These are phyloP conservation scores for Salminus brasiliensis DNA, from an alignment of 2,113 vertebrate species.

Conservation along the genomic window DNA sequence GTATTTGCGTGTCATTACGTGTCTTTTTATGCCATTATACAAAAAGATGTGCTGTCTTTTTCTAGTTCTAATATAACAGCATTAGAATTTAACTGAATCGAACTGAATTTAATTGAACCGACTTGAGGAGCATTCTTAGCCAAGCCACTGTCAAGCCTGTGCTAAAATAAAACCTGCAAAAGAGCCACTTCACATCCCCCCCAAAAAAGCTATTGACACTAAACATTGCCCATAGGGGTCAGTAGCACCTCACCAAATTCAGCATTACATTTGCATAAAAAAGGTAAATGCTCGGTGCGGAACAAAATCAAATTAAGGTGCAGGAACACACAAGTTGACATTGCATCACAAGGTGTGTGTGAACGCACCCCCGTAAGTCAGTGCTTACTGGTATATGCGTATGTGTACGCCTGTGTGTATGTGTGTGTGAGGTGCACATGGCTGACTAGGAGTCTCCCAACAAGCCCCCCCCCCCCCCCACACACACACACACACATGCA, in stretches of 20 bases:
- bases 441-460: constrained; percentile 76
- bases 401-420: not conserved
- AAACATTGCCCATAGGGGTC: constrained; percentile 94
- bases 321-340: constrained; percentile 50
- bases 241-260: constrained; percentile 89
- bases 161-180: not conserved
- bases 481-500: constrained; percentile 10
- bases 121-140: not conserved
- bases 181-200: constrained; percentile 36
- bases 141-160: not conserved
- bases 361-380: too few species aligned
- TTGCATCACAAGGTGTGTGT: constrained; percentile 82
- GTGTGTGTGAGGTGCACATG: not conserved
- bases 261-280: constrained; percentile 73
- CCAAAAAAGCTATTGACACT: constrained; percentile 58
- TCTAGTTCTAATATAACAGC: too few species aligned
- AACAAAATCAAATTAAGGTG: constrained; percentile 33
- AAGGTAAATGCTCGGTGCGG: constrained; percentile 48
- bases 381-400: not conserved
- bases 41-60: too few species aligned
- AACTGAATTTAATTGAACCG: not conserved
- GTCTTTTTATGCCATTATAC: too few species aligned
- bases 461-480: not conserved
- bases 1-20: too few species aligned
- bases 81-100: not conserved